phyloP scores from a whole-genome alignment of 1,140 invertebrate genomes.

The Globodera ellingtonae region DNA sequence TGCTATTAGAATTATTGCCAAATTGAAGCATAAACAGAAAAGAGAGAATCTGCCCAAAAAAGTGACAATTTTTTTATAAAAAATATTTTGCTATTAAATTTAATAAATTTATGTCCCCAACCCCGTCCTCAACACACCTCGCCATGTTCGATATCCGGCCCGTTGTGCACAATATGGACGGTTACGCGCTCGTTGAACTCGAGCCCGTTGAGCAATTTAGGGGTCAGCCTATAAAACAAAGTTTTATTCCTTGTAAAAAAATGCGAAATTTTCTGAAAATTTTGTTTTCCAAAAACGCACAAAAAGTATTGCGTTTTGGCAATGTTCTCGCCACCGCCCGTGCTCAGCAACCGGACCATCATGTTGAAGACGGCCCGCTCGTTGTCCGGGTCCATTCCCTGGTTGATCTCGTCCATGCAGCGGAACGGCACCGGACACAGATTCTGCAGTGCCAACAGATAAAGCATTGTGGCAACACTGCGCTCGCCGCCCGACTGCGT shows the following conservation, averaged over 20 bases:
- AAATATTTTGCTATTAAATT: too few relatives aligned
- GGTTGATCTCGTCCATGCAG: slow-evolving; percentile 63
- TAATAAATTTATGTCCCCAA: too few relatives aligned
- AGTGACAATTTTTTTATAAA: too few relatives aligned
- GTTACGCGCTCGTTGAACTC: slow-evolving; percentile 46
- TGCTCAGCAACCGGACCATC: slow-evolving; percentile 52
- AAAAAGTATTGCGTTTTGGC: slow-evolving; percentile 62
- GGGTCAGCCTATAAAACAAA: slow-evolving; percentile 51
- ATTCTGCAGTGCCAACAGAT: slow-evolving; percentile 60
- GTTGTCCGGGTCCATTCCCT: slow-evolving; percentile 62
- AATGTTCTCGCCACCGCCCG: slow-evolving; percentile 24
- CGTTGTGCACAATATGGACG: slow-evolving; percentile 49
- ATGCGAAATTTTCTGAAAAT: background rate
- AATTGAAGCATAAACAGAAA: too few relatives aligned
- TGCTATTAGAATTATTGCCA: too few relatives aligned
- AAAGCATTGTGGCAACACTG: slow-evolving; percentile 60
- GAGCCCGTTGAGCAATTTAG: slow-evolving; percentile 56
- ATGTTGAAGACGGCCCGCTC: slow-evolving; percentile 60
- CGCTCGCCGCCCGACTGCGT: slow-evolving; percentile 63
- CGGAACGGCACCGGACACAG: slow-evolving; percentile 61
- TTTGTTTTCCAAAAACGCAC: slow-evolving; percentile 37
- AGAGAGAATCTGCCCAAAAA: too few relatives aligned
- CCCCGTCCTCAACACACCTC: slow-evolving; percentile 16
- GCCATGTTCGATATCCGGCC: slow-evolving; percentile 27
- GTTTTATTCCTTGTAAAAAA: background rate